Evolutionary conservation across 2,113 vertebrate species (phyloP).

Genomic region (Thalassarche chlororhynchos): DNA sequence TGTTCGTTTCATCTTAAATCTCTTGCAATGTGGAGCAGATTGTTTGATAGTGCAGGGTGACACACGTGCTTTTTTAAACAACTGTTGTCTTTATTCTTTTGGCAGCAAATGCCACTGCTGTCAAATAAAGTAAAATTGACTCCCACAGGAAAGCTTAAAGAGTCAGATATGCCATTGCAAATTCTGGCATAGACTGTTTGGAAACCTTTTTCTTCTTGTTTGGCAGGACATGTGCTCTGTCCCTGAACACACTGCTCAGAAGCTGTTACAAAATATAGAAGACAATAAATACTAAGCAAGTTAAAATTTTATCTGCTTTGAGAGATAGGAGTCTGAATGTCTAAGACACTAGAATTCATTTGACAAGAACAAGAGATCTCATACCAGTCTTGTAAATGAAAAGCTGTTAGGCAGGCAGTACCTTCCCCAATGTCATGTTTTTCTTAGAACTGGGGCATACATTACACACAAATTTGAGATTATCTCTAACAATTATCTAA

Average conservation of each 20-base stretch:
- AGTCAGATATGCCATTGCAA: neutral
- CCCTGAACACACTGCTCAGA: neutral
- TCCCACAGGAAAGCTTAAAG: slow-evolving; percentile 23
- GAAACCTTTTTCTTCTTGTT: neutral
- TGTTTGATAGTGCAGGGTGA: slow-evolving; percentile 39
- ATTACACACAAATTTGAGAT: slow-evolving; percentile 77
- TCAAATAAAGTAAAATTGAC: slow-evolving; percentile 58
- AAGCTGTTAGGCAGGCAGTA: slow-evolving; percentile 6
- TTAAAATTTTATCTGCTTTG: slow-evolving; percentile 34
- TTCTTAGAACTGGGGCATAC: slow-evolving; percentile 73
- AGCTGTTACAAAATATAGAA: neutral
- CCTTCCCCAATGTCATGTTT: slow-evolving; percentile 66
- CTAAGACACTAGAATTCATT: neutral
- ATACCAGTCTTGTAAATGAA: slow-evolving; percentile 18
- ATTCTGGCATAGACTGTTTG: neutral
- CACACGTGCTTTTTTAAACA: slow-evolving; percentile 5
- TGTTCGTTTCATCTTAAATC: slow-evolving; percentile 34
- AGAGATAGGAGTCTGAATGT: slow-evolving; percentile 29
- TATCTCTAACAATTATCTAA: slow-evolving; percentile 80
- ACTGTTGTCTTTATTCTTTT: slow-evolving; percentile 44
- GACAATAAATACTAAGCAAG: neutral
- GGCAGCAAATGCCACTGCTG: slow-evolving; percentile 41
- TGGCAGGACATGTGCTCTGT: neutral
- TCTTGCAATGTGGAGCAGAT: slow-evolving; percentile 1
- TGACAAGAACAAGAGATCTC: neutral